Conservation (phyloP, 35 echinoderm and acorn worm species). For the Eucidaris tribuloides region DNA sequence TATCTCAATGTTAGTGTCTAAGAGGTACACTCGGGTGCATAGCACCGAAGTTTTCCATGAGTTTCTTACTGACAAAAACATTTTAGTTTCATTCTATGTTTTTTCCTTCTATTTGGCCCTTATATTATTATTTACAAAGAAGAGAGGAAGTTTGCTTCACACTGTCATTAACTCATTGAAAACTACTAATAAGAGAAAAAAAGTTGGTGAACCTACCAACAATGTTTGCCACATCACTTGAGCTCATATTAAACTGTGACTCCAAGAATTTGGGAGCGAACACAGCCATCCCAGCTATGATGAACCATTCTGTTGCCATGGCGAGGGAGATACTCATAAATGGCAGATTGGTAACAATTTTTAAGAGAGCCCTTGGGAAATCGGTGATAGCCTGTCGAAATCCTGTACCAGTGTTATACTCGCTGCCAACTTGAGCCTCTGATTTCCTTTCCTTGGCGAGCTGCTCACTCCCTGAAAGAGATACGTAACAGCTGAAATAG, state of each 20-base stretch:
- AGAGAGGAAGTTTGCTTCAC: no score
- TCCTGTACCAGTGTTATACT: constrained; percentile 53
- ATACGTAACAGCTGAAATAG: no score
- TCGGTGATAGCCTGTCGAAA: constrained; percentile 72
- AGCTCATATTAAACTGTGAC: constrained; percentile 77
- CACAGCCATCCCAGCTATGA: constrained; percentile 71
- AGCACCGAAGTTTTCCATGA: no score
- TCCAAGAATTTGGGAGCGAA: constrained; percentile 98
- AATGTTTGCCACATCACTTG: constrained; percentile 72
- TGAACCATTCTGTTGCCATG: constrained; percentile 81
- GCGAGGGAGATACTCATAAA: constrained; percentile 83
- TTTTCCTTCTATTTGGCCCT: no score
- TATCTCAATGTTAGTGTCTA: no score
- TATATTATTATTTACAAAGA: no score
- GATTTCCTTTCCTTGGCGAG: constrained; percentile 30
- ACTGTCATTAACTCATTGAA: no score
- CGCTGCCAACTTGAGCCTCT: constrained; percentile 69
- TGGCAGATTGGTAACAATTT: constrained; percentile 73
- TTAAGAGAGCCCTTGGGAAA: constrained; percentile 70
- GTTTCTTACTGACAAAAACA: no score
- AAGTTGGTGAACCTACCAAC: constrained; percentile 77
- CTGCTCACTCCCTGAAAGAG: constrained; percentile 44
- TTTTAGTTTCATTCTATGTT: no score
- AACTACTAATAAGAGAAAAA: no score
- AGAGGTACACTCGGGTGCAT: no score